phyloP scores from a whole-genome alignment of 2,888 invertebrate genomes.

The Cerceris ruficornis region DNA sequence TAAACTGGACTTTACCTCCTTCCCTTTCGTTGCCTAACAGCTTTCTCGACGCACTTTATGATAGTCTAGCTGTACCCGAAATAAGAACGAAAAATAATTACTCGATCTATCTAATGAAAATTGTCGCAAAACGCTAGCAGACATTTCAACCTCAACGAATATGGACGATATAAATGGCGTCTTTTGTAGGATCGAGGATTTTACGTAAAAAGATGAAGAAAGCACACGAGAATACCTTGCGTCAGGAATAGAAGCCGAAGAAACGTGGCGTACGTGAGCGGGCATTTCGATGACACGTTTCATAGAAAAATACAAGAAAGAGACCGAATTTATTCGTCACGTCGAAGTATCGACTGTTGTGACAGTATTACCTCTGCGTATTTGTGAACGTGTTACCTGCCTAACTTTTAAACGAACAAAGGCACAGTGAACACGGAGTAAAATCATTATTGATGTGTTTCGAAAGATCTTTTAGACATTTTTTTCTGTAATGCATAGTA shows the following conservation, averaged over 20 bases:
- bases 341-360: neutral
- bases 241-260: conserved; percentile 26
- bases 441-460: neutral
- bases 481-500: no score
- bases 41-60: neutral
- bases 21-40: neutral
- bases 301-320: conserved; percentile 25
- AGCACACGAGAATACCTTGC: conserved; percentile 14
- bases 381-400: neutral
- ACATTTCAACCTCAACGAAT: conserved; percentile 6
- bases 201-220: conserved; percentile 23
- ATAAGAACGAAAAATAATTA: conserved; percentile 1
- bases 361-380: neutral
- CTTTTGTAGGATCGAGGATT: conserved; percentile 25
- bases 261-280: conserved; percentile 51
- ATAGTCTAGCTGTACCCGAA: neutral
- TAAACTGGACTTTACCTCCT: neutral
- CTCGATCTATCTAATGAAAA: conserved; percentile 19
- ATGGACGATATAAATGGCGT: conserved; percentile 15
- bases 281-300: conserved; percentile 43
- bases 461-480: no score
- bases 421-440: neutral
- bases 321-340: conserved; percentile 24
- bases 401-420: neutral
- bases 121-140: conserved; percentile 27